Evolutionary conservation across 2,113 vertebrate species (phyloP).

Genomic region (Lagopus leucura): DNA sequence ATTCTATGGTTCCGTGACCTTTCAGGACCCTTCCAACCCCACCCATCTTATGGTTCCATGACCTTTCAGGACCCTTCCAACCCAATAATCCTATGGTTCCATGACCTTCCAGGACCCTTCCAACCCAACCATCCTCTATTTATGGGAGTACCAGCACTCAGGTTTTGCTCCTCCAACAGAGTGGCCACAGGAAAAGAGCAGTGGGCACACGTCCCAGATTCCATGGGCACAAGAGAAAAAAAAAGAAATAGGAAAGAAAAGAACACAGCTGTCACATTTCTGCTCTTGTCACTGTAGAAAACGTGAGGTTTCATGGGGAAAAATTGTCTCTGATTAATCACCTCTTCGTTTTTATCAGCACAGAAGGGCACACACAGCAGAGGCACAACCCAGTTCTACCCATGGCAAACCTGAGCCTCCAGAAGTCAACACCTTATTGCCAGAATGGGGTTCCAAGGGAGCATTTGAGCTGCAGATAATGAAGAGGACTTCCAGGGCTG

Average conservation of each 20-base stretch:
- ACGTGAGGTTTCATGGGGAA: rapidly evolving
- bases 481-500: rapidly evolving
- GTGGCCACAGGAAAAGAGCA: rapidly evolving
- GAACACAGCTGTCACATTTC: background rate
- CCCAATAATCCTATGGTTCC: too few species aligned
- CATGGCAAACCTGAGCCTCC: background rate
- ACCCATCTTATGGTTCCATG: too few species aligned
- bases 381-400: too few species aligned
- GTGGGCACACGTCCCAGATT: background rate
- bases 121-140: too few species aligned
- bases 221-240: too few species aligned
- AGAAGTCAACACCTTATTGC: rapidly evolving
- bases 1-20: too few species aligned
- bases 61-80: too few species aligned
- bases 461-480: rapidly evolving
- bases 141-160: too few species aligned
- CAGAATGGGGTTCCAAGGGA: rapidly evolving
- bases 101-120: too few species aligned
- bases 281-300: background rate
- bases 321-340: rapidly evolving
- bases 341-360: background rate
- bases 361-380: background rate
- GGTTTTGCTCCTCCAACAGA: too few species aligned
- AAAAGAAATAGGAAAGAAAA: rapidly evolving
- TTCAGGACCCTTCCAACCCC: too few species aligned